Base-by-base conservation (phyloP, 64 coral and sea anemone genomes). In the Stichodactyla mertensii region DNA sequence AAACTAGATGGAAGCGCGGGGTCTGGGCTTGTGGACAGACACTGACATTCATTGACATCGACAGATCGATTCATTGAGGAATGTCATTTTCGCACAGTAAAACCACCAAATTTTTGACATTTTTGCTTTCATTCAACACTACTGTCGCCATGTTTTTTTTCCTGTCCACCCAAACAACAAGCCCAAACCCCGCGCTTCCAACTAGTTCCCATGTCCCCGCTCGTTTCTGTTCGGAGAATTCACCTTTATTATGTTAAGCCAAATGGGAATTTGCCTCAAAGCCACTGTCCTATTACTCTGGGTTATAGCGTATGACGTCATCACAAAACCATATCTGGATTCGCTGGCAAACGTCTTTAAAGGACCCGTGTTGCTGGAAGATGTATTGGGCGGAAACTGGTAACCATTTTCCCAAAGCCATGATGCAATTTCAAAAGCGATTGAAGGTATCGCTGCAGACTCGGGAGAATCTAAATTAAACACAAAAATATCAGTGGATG, bases 381-480 rank as follows among this genome's bases (percentile, higher is more conserved):
- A 83, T 22, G 61, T 85, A 18, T 57, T 55, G 53, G 62, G 16
- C 69, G 69, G 62, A 26, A 53, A 71, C 6, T 67, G 24, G 26
- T 89, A 89, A 6, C 88, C 88, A 74, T 84, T 84, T 27, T 52
- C 57, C 88, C 82, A 89, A 10, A 89, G 10, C 88, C 88, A 89
- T 2, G 61, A 59, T 0, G 88, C 82, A 18, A 89, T 62, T 62
- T 71, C n/a, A 51, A 84, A 89, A 62, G 64, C 81, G 24, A 71
- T 55, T 4, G 88, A 84, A 10, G 88, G 88, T 13, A 84, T 55
- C 9, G 88, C 88, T 28, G 67, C 88, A 14, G 82, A 45, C 26
- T 89, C 88, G 5, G 88, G 88, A 18, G 61, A 19, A 31, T 53
- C 88, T 89, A n/a, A 16, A 22, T 7, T 22, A n/a, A 24, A 8